Evolutionary conservation across 2,888 invertebrate genomes (phyloP).

Genomic region (Pediacus dermestoides): DNA sequence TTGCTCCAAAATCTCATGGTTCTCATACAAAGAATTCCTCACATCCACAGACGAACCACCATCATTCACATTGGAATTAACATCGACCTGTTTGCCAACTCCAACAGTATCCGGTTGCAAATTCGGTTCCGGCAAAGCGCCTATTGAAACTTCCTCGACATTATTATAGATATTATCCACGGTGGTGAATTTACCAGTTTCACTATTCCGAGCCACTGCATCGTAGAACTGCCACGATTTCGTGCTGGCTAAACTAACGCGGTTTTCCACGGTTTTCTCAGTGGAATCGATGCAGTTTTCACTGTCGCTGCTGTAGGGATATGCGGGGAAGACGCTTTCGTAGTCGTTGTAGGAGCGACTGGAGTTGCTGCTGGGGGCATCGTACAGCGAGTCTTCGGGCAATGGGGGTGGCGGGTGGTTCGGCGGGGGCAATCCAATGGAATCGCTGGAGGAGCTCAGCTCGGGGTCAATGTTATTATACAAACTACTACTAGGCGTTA

Average conservation of each 20-base stretch:
- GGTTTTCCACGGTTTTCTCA: conserved; percentile 24
- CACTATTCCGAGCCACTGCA: conserved; percentile 31
- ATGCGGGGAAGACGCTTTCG: conserved; percentile 50
- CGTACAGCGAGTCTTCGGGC: conserved; percentile 56
- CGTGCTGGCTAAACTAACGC: conserved; percentile 45
- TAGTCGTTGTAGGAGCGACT: conserved; percentile 43
- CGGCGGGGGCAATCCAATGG: conserved; percentile 54
- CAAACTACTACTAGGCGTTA: conserved; percentile 29
- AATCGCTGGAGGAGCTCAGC: conserved; percentile 28
- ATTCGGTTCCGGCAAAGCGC: conserved; percentile 4
- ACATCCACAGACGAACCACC: conserved; percentile 19
- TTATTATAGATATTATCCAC: conserved; percentile 27
- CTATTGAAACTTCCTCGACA: conserved; percentile 11
- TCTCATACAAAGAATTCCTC: conserved; percentile 52
- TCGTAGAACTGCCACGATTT: conserved; percentile 57
- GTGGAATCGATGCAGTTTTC: conserved; percentile 27
- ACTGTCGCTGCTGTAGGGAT: conserved; percentile 40
- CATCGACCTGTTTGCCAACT: conserved; percentile 18
- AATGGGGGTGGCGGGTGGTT: conserved; percentile 57
- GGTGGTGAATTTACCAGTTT: conserved; percentile 14
- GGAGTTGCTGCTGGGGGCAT: conserved; percentile 51
- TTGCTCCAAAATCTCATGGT: conserved; percentile 37
- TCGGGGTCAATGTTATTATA: conserved; percentile 38
- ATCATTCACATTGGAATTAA: conserved; percentile 28
- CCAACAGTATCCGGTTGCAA: conserved; percentile 33